phyloP scores from a whole-genome alignment of 92 coral and sea anemone species.

The Umimayanthus kanabou region DNA sequence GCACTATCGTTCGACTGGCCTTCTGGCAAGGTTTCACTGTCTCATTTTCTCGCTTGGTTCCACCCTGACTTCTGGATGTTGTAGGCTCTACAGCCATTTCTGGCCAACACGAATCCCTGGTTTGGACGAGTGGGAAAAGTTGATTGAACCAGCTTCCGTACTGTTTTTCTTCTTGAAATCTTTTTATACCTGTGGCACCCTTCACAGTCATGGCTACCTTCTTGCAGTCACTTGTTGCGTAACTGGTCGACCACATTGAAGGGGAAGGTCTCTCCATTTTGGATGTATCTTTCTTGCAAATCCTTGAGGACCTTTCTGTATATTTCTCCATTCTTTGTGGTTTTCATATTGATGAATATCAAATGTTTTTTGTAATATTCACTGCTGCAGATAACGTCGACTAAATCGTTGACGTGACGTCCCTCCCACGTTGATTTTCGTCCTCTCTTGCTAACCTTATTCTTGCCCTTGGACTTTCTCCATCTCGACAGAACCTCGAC shows the following conservation, averaged over 20 bases:
- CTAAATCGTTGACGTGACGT: slow-evolving; percentile 19
- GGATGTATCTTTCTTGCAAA: neutral
- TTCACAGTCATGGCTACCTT: slow-evolving; percentile 7
- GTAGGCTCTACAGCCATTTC: slow-evolving; percentile 54
- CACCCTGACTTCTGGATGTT: slow-evolving; percentile 16
- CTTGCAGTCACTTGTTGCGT: slow-evolving; percentile 7
- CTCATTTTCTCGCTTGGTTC: slow-evolving; percentile 12
- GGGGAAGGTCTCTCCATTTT: neutral
- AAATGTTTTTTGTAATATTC: slow-evolving; percentile 43
- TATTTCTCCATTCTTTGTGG: slow-evolving; percentile 38
- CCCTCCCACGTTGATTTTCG: slow-evolving; percentile 34
- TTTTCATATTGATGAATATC: slow-evolving; percentile 48
- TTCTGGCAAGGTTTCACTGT: slow-evolving; percentile 37
- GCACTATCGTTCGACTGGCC: slow-evolving; percentile 33
- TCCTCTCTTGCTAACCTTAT: slow-evolving; percentile 20
- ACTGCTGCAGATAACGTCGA: slow-evolving; percentile 46
- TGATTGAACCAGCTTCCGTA: slow-evolving; percentile 13
- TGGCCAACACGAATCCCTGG: slow-evolving; percentile 49
- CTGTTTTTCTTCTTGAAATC: slow-evolving; percentile 11
- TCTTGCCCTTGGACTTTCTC: no score
- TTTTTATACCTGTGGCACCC: slow-evolving; percentile 13
- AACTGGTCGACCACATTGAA: neutral
- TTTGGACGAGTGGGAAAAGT: slow-evolving; percentile 38
- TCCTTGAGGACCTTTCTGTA: neutral
- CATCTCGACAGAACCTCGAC: no score